Evolutionary conservation across 2,113 vertebrate genomes (phyloP).

Genomic region (Protobothrops mucrosquamatus): DNA sequence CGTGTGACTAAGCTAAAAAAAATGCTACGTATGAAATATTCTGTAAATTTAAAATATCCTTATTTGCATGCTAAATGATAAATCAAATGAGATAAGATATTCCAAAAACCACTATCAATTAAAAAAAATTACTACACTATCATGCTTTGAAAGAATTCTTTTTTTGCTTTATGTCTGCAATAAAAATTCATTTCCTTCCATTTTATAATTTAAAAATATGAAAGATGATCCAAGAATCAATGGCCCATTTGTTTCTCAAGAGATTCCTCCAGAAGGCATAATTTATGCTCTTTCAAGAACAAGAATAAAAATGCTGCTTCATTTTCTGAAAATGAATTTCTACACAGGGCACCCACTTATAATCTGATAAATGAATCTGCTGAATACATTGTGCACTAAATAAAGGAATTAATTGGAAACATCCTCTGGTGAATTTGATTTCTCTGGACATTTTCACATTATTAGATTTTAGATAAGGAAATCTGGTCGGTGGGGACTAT

Average conservation of each 20-base stretch:
- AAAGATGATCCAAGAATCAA: conserved; percentile 51
- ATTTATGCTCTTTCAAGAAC: conserved; percentile 52
- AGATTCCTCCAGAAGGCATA: conserved; percentile 39
- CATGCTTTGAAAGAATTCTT: conserved; percentile 38
- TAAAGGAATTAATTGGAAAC: background rate
- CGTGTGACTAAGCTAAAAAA: background rate
- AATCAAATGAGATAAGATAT: conserved; percentile 24
- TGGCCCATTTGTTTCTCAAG: conserved; percentile 47
- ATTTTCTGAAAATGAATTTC: conserved; percentile 53
- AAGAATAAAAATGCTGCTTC: conserved; percentile 15
- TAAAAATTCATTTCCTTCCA: conserved; percentile 46
- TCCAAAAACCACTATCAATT: conserved; percentile 13
- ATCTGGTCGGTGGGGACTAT: background rate
- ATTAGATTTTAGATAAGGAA: background rate
- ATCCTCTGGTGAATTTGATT: background rate
- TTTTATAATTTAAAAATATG: conserved; percentile 57
- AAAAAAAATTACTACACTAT: conserved; percentile 30
- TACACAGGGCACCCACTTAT: conserved; percentile 38
- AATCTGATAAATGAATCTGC: conserved; percentile 51
- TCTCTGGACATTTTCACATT: background rate
- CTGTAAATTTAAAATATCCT: conserved; percentile 33
- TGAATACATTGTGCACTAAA: conserved; percentile 44
- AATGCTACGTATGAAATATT: conserved; percentile 35
- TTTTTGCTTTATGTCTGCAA: conserved; percentile 39
- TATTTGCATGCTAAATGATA: conserved; percentile 27